phyloP scores from a whole-genome alignment of 2,113 vertebrate species.

The Herpetotheres cachinnans region DNA sequence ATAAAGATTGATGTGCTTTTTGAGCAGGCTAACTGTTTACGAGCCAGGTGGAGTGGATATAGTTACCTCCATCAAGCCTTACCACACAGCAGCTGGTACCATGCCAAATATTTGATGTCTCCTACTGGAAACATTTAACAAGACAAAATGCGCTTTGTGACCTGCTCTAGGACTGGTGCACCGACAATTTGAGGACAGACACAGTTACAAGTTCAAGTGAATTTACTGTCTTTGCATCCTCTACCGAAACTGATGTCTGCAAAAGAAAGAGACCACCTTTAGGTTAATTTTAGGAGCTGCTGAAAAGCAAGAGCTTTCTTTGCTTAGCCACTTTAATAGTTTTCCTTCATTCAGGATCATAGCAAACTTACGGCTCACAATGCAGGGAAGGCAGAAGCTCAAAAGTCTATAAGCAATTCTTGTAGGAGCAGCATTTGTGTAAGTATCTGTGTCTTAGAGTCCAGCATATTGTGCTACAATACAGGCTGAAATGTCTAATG shows the following conservation, averaged over 20 bases:
- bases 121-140: conserved; percentile 1
- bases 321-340: neutral
- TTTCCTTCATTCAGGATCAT: neutral
- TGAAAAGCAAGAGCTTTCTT: neutral
- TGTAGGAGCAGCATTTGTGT: neutral
- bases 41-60: neutral
- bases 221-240: neutral
- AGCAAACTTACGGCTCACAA: neutral
- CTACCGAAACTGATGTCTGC: neutral
- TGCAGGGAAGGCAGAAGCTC: neutral
- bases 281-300: neutral
- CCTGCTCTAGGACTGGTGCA: neutral
- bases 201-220: neutral
- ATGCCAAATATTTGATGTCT: neutral
- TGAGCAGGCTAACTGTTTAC: neutral
- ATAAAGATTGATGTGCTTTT: neutral
- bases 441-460: neutral
- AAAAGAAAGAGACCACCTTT: neutral
- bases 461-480: neutral
- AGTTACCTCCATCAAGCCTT: neutral
- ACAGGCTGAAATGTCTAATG: neutral
- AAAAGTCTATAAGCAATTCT: neutral
- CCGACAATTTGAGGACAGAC: neutral
- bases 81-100: neutral
- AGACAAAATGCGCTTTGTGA: neutral